phyloP scores from a whole-genome alignment of 2,113 vertebrate species.

The Ursus arctos region DNA sequence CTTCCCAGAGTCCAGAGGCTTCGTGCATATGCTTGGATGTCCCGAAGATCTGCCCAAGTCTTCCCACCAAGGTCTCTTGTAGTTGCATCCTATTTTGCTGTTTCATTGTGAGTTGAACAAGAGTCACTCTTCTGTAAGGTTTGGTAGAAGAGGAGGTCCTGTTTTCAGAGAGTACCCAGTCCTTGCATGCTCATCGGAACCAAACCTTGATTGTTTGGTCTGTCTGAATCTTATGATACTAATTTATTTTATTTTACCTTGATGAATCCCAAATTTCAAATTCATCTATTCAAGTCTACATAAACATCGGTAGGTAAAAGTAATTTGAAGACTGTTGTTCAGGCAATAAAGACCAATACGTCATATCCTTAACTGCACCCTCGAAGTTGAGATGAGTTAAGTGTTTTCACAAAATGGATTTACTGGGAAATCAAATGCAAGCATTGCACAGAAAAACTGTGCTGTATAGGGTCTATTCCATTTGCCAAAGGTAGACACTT shows the following conservation, averaged over 20 bases:
- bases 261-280: background rate
- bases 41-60: background rate
- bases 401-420: conserved; percentile 65
- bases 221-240: background rate
- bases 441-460: background rate
- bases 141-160: background rate
- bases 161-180: background rate
- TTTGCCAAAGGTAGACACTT: background rate
- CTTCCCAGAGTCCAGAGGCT: background rate
- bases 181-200: background rate
- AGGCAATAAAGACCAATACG: background rate
- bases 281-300: background rate
- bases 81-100: background rate
- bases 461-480: background rate
- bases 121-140: background rate
- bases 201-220: background rate
- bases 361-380: background rate
- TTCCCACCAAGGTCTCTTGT: background rate
- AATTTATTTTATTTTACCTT: background rate
- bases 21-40: fast-evolving
- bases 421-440: background rate
- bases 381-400: conserved; percentile 72
- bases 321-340: background rate
- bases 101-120: background rate
- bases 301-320: background rate